Evolutionary conservation across 2,113 vertebrate species (phyloP).

Genomic region (Tetraodon nigroviridis): DNA sequence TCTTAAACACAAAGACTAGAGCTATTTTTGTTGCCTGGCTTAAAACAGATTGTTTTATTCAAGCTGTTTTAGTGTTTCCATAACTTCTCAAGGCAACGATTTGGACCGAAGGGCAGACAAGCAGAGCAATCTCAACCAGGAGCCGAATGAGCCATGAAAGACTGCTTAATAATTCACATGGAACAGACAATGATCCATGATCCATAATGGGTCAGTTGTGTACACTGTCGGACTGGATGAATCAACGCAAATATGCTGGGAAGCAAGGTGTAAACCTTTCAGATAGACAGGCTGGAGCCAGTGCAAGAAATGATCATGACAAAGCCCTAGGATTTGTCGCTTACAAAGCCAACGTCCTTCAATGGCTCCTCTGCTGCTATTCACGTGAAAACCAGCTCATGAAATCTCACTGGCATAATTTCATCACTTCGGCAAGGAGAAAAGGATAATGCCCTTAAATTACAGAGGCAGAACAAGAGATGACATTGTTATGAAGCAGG

Average conservation of each 20-base stretch:
- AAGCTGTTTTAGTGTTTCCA: conserved; percentile 37
- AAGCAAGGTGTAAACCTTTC: conserved; percentile 75
- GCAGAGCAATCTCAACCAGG: conserved; percentile 21
- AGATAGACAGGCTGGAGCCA: conserved; percentile 84
- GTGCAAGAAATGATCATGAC: conserved; percentile 84
- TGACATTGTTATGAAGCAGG: not conserved
- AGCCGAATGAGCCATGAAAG: conserved; percentile 23
- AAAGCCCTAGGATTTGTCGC: conserved; percentile 85
- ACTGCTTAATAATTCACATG: conserved; percentile 5
- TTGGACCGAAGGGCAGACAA: conserved; percentile 45
- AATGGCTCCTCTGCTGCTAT: conserved; percentile 83
- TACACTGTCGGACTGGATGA: not conserved
- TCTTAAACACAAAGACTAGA: conserved; percentile 45
- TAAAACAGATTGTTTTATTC: conserved; percentile 44
- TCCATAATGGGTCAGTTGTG: not conserved
- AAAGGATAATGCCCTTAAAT: conserved; percentile 29
- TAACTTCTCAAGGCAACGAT: conserved; percentile 34
- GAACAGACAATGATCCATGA: not conserved
- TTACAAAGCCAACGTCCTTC: conserved; percentile 86
- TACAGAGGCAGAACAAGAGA: conserved; percentile 8
- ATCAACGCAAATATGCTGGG: not conserved
- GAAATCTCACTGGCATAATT: conserved; percentile 87
- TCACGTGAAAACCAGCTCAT: conserved; percentile 87
- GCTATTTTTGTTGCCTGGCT: conserved; percentile 32
- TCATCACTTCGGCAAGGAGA: conserved; percentile 79